phyloP scores from a whole-genome alignment of 2,888 invertebrate genomes.

The Gymnosoma rotundatum region DNA sequence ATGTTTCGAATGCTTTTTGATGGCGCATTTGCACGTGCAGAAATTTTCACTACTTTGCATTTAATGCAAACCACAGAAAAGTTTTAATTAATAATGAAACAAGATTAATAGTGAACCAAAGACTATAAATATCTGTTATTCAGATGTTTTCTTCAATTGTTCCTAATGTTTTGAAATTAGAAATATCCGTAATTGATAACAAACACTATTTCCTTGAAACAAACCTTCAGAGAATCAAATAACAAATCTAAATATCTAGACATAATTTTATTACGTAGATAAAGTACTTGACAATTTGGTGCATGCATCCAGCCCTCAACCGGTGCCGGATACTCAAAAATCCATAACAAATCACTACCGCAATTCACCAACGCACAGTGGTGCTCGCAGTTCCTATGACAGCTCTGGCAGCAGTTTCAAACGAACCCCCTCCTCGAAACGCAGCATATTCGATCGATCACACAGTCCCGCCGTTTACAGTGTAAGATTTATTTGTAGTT shows the following conservation, averaged over 20 bases:
- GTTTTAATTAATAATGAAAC: no score
- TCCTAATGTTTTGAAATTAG: no score
- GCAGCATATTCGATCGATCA: conserved; percentile 79
- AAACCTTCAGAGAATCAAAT: background rate
- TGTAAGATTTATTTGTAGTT: conserved; percentile 75
- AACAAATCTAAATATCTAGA: background rate
- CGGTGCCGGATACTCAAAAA: conserved; percentile 79
- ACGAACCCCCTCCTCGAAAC: conserved; percentile 78
- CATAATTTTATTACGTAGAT: conserved; percentile 66
- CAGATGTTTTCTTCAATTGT: no score
- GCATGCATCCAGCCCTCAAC: conserved; percentile 80
- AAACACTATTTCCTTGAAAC: conserved; percentile 15
- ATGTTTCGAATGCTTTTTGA: no score
- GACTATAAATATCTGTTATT: no score
- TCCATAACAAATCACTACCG: conserved; percentile 78
- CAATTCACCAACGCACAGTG: conserved; percentile 77
- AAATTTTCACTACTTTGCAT: no score
- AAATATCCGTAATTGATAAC: no score
- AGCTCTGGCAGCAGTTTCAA: conserved; percentile 77
- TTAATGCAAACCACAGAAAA: no score
- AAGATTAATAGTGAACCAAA: no score
- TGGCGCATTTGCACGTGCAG: no score
- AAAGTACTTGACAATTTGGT: conserved; percentile 74
- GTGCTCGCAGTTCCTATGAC: conserved; percentile 78
- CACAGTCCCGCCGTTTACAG: conserved; percentile 80